Evolutionary conservation across 2,888 invertebrate genomes (phyloP).

Genomic region (Tipula confusa): DNA sequence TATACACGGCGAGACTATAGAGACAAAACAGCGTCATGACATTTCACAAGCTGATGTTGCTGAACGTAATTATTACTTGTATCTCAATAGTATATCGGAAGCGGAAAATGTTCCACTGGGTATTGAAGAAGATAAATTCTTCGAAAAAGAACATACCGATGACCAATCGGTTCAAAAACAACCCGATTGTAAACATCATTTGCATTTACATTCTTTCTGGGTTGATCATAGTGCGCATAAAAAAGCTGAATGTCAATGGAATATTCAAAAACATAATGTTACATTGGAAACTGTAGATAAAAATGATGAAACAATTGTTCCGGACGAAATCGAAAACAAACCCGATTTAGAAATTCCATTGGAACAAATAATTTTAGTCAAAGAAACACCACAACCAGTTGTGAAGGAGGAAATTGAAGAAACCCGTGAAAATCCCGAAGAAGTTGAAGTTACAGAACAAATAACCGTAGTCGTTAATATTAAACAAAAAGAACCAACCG

Average conservation of each 20-base stretch:
- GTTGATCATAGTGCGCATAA: not conserved
- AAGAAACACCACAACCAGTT: conserved; percentile 26
- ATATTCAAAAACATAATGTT: not conserved
- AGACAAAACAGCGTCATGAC: not conserved
- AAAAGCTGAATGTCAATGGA: not conserved
- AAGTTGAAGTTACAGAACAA: not conserved
- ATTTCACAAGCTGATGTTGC: conserved; percentile 34
- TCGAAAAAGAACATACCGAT: not conserved
- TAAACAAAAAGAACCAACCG: conserved; percentile 25
- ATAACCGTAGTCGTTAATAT: not conserved
- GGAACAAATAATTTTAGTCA: conserved; percentile 32
- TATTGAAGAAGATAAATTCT: not conserved
- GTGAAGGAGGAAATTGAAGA: conserved; percentile 27
- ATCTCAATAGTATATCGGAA: conserved; percentile 31
- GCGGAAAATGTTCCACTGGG: conserved; percentile 27
- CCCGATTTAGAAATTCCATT: conserved; percentile 30
- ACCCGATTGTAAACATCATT: not conserved
- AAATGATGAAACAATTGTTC: not conserved
- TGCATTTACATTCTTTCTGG: not conserved
- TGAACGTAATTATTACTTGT: conserved; percentile 38
- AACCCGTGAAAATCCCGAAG: not conserved
- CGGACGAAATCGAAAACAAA: not conserved
- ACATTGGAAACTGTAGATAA: not conserved
- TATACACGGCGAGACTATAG: not conserved
- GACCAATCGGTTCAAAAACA: not conserved